Percentiles rank a stretch among this genome's conserved stretches.
Evolutionary conservation across 2,888 invertebrate genomes (phyloP).

Genomic region (Pyralis farinalis): DNA sequence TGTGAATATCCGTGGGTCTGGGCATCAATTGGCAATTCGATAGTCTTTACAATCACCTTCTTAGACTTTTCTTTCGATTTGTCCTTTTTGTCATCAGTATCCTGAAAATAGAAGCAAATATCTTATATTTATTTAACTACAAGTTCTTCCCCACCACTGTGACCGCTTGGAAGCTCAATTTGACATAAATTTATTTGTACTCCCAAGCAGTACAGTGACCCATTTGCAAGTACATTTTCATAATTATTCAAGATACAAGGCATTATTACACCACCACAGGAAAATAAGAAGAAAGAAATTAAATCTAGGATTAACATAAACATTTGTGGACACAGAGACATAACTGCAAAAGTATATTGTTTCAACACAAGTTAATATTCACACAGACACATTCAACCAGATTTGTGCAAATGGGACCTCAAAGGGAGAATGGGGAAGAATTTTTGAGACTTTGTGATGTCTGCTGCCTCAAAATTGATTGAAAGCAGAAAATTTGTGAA

Average conservation of each 20-base stretch:
- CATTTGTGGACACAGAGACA: slow-evolving; percentile 79
- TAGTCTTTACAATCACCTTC: slow-evolving; percentile 89
- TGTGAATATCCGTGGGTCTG: slow-evolving; percentile 86
- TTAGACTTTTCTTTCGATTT: slow-evolving; percentile 83
- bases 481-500: not conserved
- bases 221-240: slow-evolving; percentile 57
- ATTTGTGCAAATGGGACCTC: slow-evolving; percentile 77
- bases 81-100: slow-evolving; percentile 83
- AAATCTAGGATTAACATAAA: slow-evolving; percentile 46
- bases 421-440: slow-evolving; percentile 59
- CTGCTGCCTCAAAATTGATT: slow-evolving; percentile 47
- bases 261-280: slow-evolving; percentile 34
- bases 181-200: not conserved
- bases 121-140: slow-evolving; percentile 47
- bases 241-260: slow-evolving; percentile 11
- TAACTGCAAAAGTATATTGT: slow-evolving; percentile 39
- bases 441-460: slow-evolving; percentile 49
- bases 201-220: slow-evolving; percentile 63
- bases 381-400: slow-evolving; percentile 40
- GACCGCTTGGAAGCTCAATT: slow-evolving; percentile 37
- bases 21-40: slow-evolving; percentile 92
- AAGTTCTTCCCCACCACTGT: slow-evolving; percentile 58
- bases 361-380: slow-evolving; percentile 38
- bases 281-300: slow-evolving; percentile 33
- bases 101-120: slow-evolving; percentile 65